Percentiles rank a stretch among this genome's conserved stretches.
These are phyloP conservation scores for Muscicapa comitata DNA, from an alignment of 2,797 vertebrate genomes.

Conservation along the genomic window DNA sequence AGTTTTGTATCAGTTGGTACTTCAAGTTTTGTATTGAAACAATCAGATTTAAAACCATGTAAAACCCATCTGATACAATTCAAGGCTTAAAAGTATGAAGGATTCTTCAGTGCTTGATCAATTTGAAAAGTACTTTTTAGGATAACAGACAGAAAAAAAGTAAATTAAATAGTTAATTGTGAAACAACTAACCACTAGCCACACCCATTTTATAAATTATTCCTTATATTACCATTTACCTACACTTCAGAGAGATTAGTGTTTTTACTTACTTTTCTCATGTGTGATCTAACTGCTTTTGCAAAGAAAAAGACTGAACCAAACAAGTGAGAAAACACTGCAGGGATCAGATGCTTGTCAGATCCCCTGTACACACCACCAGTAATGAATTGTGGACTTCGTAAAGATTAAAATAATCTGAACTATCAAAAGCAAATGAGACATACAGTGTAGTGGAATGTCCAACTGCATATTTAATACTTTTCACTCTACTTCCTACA, in stretches of 20 bases:
- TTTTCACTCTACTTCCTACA: neutral
- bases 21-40: neutral
- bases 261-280: neutral
- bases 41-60: neutral
- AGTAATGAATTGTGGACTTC: neutral
- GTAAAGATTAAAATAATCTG: neutral
- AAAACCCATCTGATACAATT: neutral
- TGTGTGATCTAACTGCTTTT: neutral
- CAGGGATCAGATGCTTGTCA: neutral
- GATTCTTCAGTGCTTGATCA: neutral
- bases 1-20: neutral
- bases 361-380: neutral
- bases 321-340: neutral
- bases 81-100: neutral
- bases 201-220: neutral
- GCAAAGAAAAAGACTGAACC: neutral
- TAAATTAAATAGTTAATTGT: neutral
- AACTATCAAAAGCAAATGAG: neutral
- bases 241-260: neutral
- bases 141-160: neutral
- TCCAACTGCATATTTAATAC: neutral
- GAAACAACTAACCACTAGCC: neutral
- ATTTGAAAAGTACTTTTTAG: neutral
- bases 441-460: neutral
- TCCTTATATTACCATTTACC: neutral